A percentile compares a stretch with the other conserved stretches of the same genome.
phyloP scores from a whole-genome alignment of 2,113 vertebrate species.

The Glaucidium brasilianum region DNA sequence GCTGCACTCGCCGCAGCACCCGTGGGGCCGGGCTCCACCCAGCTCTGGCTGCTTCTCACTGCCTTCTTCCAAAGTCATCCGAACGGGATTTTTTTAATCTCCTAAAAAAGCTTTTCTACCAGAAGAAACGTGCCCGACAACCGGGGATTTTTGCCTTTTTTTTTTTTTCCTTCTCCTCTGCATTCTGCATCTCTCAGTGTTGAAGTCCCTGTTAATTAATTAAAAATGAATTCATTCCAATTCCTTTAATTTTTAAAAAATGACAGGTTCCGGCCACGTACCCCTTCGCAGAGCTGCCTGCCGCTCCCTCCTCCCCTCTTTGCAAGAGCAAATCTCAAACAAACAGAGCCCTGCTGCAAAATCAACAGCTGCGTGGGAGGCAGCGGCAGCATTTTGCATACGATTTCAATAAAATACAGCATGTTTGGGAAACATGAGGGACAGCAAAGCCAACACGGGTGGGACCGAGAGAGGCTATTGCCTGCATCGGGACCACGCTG shows the following conservation, averaged over 20 bases:
- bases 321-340: neutral
- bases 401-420: neutral
- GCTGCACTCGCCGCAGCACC: neutral
- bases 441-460: neutral
- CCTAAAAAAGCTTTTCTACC: neutral
- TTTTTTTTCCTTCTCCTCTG: neutral
- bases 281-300: neutral
- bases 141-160: neutral
- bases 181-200: neutral
- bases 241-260: neutral
- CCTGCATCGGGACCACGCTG: fast-evolving
- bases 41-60: neutral
- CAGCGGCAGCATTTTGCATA: neutral
- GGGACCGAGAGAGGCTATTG: fast-evolving
- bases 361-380: slow-evolving; percentile 29
- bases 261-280: neutral
- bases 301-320: neutral
- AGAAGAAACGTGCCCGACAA: neutral
- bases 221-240: neutral
- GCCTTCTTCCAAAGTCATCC: neutral
- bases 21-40: neutral
- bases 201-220: neutral
- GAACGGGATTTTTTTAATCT: neutral
- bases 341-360: slow-evolving; percentile 3
- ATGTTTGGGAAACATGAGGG: neutral